A percentile compares a stretch with the other conserved stretches of the same genome.
phyloP scores from a whole-genome alignment of 2,797 vertebrate genomes.

The Lutjanus argentimaculatus region DNA sequence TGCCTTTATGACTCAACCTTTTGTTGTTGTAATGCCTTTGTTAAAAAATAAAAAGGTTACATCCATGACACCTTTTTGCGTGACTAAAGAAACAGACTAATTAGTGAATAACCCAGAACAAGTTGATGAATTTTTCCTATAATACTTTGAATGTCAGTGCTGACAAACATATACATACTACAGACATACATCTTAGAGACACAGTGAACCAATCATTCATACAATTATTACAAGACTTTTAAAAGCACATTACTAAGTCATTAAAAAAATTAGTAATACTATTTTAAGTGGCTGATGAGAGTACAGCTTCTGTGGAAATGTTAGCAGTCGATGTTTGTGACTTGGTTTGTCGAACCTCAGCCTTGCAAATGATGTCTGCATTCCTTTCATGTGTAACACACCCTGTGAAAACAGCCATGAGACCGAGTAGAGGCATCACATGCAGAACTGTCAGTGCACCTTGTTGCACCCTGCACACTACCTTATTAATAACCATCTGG shows the following conservation, averaged over 20 bases:
- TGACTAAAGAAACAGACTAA: neutral
- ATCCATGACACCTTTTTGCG: neutral
- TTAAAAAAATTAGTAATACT: too few relatives aligned
- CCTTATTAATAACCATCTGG: slow-evolving; percentile 64
- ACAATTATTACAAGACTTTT: slow-evolving; percentile 3
- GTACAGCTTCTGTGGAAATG: slow-evolving; percentile 6
- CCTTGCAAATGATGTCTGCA: slow-evolving; percentile 20
- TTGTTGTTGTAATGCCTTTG: neutral
- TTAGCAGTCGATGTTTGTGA: slow-evolving; percentile 30
- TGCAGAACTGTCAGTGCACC: slow-evolving; percentile 33
- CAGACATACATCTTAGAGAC: too few relatives aligned
- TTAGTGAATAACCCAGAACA: neutral
- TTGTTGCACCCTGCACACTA: slow-evolving; percentile 22
- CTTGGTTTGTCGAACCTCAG: slow-evolving; percentile 19
- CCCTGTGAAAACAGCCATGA: slow-evolving; percentile 37
- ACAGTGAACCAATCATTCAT: neutral
- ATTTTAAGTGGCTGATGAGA: slow-evolving; percentile 2
- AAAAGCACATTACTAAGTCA: neutral
- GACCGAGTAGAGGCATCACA: slow-evolving; percentile 31
- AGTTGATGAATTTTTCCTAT: neutral
- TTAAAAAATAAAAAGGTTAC: slow-evolving; percentile 1
- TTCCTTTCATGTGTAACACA: slow-evolving; percentile 33
- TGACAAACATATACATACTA: slow-evolving; percentile 13
- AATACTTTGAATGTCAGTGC: neutral
- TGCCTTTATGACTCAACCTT: slow-evolving; percentile 17